Conservation (phyloP, 2,888 invertebrate genomes). For the Podotricha telesiphe region DNA sequence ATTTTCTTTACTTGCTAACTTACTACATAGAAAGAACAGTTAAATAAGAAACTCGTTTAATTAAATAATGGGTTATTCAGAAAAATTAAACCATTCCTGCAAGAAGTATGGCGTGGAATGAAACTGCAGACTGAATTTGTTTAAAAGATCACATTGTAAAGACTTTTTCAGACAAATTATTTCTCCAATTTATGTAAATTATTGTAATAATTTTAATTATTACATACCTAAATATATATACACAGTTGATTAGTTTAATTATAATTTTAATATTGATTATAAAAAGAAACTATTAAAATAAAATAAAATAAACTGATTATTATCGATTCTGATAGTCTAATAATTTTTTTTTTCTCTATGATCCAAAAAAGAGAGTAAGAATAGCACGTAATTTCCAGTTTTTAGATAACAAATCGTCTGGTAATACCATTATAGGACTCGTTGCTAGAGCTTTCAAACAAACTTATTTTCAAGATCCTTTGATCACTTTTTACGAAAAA, state of each 20-base stretch:
- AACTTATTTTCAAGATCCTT: constrained; percentile 38
- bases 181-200: not conserved
- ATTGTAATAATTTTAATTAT: too few relatives aligned
- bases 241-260: too few relatives aligned
- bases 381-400: not conserved
- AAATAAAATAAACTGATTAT: too few relatives aligned
- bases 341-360: too few relatives aligned
- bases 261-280: too few relatives aligned
- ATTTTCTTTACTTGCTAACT: not conserved
- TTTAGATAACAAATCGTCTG: not conserved
- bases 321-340: too few relatives aligned
- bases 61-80: constrained; percentile 33
- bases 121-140: constrained; percentile 28
- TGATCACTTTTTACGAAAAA: constrained; percentile 36
- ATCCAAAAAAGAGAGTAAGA: too few relatives aligned
- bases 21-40: constrained; percentile 13
- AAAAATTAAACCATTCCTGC: constrained; percentile 29
- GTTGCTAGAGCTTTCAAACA: constrained; percentile 30
- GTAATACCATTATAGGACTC: constrained; percentile 8
- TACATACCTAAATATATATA: too few relatives aligned
- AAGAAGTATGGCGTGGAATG: constrained; percentile 23
- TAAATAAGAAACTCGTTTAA: constrained; percentile 24
- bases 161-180: constrained; percentile 9
- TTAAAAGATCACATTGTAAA: constrained; percentile 24
- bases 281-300: too few relatives aligned